Evolutionary conservation across 1,140 invertebrate species (phyloP), one percentile per base, ranked within the genome.

Genomic region (Adelges cooleyi): DNA sequence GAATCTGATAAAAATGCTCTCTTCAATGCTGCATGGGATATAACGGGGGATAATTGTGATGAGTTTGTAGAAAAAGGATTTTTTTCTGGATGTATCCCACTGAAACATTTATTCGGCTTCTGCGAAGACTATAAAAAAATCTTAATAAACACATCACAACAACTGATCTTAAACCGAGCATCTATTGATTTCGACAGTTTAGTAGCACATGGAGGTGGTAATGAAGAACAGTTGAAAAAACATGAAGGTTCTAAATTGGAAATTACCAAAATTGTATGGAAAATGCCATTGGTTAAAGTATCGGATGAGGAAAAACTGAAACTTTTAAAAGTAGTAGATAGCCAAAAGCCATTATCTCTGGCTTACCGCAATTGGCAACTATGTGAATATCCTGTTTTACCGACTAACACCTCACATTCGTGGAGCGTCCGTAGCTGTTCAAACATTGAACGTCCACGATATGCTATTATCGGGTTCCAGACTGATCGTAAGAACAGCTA

Each of bases 391-490:
- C 46, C 46, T 48, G n/a, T 20, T 9, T n/a, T 48, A 5, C 46
- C 46, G 6, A 5, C n/a, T 17, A 9, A n/a, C 6, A 9, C 46
- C n/a, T 48, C 46, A 17, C 46, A 48, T 48, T 17, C n/a, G 8
- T 48, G 46, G 46, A 48, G n/a, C 6, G 22, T 48, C n/a, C n/a
- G 22, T 17, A 17, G n/a, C 6, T 17, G n/a, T 8, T 17, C n/a
- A 17, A 17, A n/a, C 6, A 6, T 48, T 8, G n/a, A 17, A 5
- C n/a, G 46, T 65, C 67, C 69, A 15, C 54, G 69, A 54, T 69
- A 68, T 29, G 66, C 67, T 11, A 66, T 69, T 42, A n/a, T 69
- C 4, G 65, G 33, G 20, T 68, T 70, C 38, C 69, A 70, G 65
- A 70, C 67, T 15, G 48, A 15, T 11, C 48, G 66, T 36, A 69